Percentiles rank a stretch among this genome's conserved stretches.
These are phyloP conservation scores for Ctenomys sociabilis DNA, from an alignment of 2,113 vertebrate species.

Conservation along the genomic window DNA sequence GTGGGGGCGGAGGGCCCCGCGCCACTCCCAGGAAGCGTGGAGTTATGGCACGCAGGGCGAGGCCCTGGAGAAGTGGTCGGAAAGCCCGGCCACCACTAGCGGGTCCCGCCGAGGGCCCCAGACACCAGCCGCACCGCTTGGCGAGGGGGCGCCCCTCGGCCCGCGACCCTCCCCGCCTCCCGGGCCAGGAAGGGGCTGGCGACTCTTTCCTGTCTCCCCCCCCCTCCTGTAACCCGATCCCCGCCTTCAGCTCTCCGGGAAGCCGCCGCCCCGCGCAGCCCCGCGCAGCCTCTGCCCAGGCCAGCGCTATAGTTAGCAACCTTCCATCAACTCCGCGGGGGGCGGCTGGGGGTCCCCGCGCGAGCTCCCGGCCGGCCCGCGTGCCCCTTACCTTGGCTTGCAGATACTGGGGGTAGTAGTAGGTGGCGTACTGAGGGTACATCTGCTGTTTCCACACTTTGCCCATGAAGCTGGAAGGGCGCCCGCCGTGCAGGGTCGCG, in stretches of 20 bases:
- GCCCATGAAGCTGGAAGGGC: slow-evolving; percentile 92
- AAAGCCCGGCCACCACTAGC: not conserved
- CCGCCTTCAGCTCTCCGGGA: slow-evolving; percentile 67
- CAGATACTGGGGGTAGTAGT: slow-evolving; percentile 92
- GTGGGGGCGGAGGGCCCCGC: not conserved
- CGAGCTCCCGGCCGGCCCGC: slow-evolving; percentile 8
- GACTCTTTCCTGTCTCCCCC: slow-evolving; percentile 83
- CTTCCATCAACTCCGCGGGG: slow-evolving; percentile 67
- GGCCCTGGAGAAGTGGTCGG: slow-evolving; percentile 57
- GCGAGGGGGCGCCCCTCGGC: not conserved
- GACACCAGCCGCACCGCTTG: not conserved
- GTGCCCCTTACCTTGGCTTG: slow-evolving; percentile 87
- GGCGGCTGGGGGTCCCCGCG: slow-evolving; percentile 37
- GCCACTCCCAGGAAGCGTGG: slow-evolving; percentile 43
- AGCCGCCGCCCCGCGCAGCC: slow-evolving; percentile 73
- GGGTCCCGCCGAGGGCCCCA: slow-evolving; percentile 33
- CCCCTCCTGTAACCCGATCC: slow-evolving; percentile 79
- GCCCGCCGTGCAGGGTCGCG: slow-evolving; percentile 85
- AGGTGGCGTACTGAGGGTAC: slow-evolving; percentile 75
- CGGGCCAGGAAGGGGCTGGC: slow-evolving; percentile 81
- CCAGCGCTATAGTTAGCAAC: slow-evolving; percentile 82
- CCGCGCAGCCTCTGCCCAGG: slow-evolving; percentile 66
- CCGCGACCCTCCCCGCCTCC: slow-evolving; percentile 64
- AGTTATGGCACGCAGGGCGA: slow-evolving; percentile 58
- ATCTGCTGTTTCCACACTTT: slow-evolving; percentile 90